Percentiles rank a stretch among this genome's conserved stretches.
Evolutionary conservation across 1,140 invertebrate species (phyloP).

Genomic region (Penaeus japonicus): DNA sequence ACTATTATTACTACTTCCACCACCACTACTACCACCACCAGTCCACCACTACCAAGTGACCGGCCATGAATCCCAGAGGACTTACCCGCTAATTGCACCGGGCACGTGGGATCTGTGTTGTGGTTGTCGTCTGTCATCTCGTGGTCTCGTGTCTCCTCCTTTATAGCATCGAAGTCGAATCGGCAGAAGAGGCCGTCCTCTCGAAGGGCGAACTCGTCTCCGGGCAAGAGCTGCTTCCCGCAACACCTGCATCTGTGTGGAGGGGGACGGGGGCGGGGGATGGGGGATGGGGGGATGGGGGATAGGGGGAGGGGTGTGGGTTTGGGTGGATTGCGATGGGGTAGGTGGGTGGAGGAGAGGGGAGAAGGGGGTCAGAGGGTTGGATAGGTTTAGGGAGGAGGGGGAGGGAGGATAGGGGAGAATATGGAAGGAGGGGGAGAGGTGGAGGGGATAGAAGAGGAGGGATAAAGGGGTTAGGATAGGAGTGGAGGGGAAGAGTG

Average conservation of each 20-base stretch:
- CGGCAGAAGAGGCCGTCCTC: slow-evolving; percentile 97
- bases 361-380: not conserved
- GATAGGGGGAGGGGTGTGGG: not conserved
- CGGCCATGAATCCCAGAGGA: not conserved
- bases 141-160: slow-evolving; percentile 43
- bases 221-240: slow-evolving; percentile 86
- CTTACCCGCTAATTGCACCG: slow-evolving; percentile 52
- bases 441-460: not conserved
- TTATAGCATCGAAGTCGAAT: slow-evolving; percentile 84
- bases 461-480: not conserved
- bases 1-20: too few species aligned
- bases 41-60: not conserved
- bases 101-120: slow-evolving; percentile 45
- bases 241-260: slow-evolving; percentile 74
- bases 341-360: not conserved
- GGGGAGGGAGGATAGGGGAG: not conserved
- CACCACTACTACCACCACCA: too few species aligned
- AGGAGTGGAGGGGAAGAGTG: not conserved
- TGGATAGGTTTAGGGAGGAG: not conserved
- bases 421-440: not conserved
- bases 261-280: not conserved
- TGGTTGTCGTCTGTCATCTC: slow-evolving; percentile 57
- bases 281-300: not conserved
- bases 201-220: slow-evolving; percentile 95
- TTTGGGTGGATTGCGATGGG: not conserved